A percentile compares a stretch with the other conserved stretches of the same genome.
These are phyloP conservation scores for Drosophila nigricruria DNA, from an alignment of 2,888 invertebrate genomes.

Conservation along the genomic window DNA sequence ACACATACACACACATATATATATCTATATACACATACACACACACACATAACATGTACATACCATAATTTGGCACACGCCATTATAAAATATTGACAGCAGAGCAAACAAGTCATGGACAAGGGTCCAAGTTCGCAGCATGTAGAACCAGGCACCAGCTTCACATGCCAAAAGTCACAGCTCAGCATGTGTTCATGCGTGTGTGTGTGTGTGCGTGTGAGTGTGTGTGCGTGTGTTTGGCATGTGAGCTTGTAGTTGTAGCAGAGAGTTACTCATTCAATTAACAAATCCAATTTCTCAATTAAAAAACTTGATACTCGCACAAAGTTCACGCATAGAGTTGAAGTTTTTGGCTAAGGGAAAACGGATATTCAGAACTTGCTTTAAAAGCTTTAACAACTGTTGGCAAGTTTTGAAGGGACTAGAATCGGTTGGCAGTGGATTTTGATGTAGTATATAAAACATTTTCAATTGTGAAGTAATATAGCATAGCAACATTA, in stretches of 20 bases:
- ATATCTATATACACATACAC: neutral
- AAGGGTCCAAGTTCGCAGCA: constrained; percentile 25
- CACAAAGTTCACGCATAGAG: neutral
- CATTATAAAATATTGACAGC: constrained; percentile 70
- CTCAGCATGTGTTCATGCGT: constrained; percentile 6
- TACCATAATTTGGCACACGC: constrained; percentile 64
- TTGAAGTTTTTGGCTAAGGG: neutral
- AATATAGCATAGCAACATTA: too few relatives aligned
- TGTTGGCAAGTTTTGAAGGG: neutral
- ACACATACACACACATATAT: neutral
- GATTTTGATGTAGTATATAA: neutral
- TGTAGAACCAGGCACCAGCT: constrained; percentile 21
- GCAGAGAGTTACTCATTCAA: constrained; percentile 10
- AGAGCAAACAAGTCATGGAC: constrained; percentile 44
- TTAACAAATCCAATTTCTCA: constrained; percentile 21
- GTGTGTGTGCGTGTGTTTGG: constrained; percentile 9
- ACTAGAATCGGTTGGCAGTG: neutral
- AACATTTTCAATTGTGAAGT: too few relatives aligned
- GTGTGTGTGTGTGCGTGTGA: neutral
- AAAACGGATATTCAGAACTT: neutral
- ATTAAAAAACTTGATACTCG: constrained; percentile 11
- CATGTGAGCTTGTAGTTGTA: constrained; percentile 5
- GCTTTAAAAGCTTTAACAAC: neutral
- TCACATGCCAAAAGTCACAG: constrained; percentile 44
- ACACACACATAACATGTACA: constrained; percentile 22